Evolutionary conservation across 2,113 vertebrate species (phyloP).

Genomic region (Ia io): DNA sequence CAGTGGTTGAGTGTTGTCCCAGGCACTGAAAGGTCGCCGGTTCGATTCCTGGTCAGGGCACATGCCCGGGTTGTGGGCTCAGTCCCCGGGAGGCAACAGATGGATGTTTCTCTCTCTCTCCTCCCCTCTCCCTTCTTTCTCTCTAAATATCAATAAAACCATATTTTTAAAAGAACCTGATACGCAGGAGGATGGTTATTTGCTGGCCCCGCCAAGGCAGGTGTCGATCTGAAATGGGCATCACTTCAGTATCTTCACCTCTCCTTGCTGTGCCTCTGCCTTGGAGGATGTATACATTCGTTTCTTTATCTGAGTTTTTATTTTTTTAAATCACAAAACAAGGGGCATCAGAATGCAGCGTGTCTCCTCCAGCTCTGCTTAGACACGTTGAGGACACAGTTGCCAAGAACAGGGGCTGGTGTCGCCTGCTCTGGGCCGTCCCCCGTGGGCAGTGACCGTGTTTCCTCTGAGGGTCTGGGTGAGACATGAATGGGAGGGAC

Average conservation of each 20-base stretch:
- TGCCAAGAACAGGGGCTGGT: neutral
- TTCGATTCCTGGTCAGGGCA: neutral
- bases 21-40: neutral
- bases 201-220: neutral
- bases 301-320: neutral
- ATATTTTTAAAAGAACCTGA: neutral
- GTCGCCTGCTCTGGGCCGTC: neutral
- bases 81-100: neutral
- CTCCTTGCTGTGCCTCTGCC: neutral
- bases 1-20: no score
- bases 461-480: rapidly evolving
- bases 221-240: neutral
- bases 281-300: neutral
- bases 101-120: neutral
- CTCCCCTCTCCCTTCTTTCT: neutral
- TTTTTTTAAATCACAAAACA: neutral
- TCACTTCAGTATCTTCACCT: neutral
- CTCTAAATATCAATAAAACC: neutral
- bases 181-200: neutral
- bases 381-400: neutral
- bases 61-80: no score
- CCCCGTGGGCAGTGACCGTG: rapidly evolving
- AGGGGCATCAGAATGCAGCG: neutral
- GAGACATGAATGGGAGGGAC: neutral
- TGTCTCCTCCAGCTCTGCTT: neutral